phyloP scores from a whole-genome alignment of 2,888 invertebrate genomes.

The Dolomedes plantarius region DNA sequence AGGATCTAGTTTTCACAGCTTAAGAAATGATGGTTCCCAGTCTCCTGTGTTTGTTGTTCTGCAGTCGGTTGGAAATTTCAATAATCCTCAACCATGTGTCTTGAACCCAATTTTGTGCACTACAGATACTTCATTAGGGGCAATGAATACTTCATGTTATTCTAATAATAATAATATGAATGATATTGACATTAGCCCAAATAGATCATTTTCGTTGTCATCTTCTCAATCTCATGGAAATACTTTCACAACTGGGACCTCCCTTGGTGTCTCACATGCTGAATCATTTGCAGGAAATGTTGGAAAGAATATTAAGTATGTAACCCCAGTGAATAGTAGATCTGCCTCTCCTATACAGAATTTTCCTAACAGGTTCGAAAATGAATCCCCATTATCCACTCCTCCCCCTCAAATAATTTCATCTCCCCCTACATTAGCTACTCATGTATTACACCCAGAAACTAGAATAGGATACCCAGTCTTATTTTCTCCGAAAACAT shows the following conservation, averaged over 20 bases:
- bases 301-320: conserved; percentile 37
- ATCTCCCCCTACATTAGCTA: conserved; percentile 36
- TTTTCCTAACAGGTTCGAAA: conserved; percentile 30
- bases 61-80: conserved; percentile 36
- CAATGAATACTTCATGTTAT: conserved; percentile 7
- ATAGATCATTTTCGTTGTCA: conserved; percentile 16
- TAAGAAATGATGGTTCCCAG: conserved; percentile 46
- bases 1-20: conserved; percentile 44
- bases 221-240: conserved; percentile 18
- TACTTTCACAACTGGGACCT: conserved; percentile 3
- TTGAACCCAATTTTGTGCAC: conserved; percentile 27
- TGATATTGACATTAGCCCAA: background rate
- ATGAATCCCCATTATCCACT: conserved; percentile 39
- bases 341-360: conserved; percentile 45
- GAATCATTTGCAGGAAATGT: conserved; percentile 3
- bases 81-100: conserved; percentile 15
- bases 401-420: conserved; percentile 66
- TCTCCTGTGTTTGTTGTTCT: conserved; percentile 53
- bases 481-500: conserved; percentile 38
- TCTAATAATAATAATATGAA: background rate
- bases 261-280: conserved; percentile 1
- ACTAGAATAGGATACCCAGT: conserved; percentile 42
- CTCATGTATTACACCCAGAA: conserved; percentile 47
- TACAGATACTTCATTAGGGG: background rate
- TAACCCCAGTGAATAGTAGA: conserved; percentile 51